Base-by-base conservation (phyloP, 2,113 vertebrate species). In the Opisthocomus hoazin region DNA sequence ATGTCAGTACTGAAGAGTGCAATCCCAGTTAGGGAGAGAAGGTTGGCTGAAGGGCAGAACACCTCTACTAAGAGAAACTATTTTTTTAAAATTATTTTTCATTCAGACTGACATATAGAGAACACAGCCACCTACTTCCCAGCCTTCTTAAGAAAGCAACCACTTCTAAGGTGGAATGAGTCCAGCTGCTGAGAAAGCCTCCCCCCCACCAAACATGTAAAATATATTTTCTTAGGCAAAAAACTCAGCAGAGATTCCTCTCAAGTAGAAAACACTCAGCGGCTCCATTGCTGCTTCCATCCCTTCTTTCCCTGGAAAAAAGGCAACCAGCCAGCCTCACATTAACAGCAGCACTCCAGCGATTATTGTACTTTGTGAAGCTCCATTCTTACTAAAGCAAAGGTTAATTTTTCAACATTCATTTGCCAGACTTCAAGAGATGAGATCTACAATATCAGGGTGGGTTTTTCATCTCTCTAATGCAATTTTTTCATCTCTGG, bases 381-480 rank as follows among this genome's bases (percentile, higher is more conserved):
- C 60, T 90, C 57, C 23, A 12, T 56, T 81, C 78, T 84, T 43
- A 41, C 57, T 53, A 75, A 87, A 93, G 88, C 57, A 78, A 75
- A 95, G 80, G 76, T 92, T 93, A 96, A 95, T 61, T 87, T 71
- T 32, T 83, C 56, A 58, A 68, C n/a, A 86, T 56, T 68, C 66
- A 56, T 65, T 65, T 78, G 46, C 34, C 83, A 82, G 85, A 69
- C 73, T 85, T 61, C 66, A 91, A 64, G 86, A 93, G 81, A 93
- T 21, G 43, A 91, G n/a, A 64, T 96, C 65, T 48, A 20, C 48
- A 89, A 34, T 12, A n/a, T 73, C 18, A 80, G 53, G 26, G 41
- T 23, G 36, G 17, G 37, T 11, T 73, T 89, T 75, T 89, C 30
- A 95, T 61, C 71, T 68, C 63, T 74, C 80, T 68, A 94, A 93